Percentiles rank a stretch among this genome's conserved stretches.
These are phyloP conservation scores for Penaeus indicus DNA, from an alignment of 1,140 invertebrate genomes.

Conservation along the genomic window DNA sequence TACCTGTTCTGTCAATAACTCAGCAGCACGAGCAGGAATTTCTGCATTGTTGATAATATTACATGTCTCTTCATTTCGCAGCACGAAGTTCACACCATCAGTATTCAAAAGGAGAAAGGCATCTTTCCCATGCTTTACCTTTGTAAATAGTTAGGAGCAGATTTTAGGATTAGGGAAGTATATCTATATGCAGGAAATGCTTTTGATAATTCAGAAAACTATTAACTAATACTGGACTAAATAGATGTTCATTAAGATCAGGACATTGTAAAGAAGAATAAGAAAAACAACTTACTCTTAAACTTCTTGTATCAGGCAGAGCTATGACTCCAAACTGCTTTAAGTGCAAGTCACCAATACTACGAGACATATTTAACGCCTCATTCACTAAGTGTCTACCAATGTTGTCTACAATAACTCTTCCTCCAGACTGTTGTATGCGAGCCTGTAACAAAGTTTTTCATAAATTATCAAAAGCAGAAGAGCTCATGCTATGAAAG, in stretches of 20 bases:
- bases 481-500: background rate
- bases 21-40: constrained; percentile 72
- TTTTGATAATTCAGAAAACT: background rate
- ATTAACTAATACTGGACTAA: background rate
- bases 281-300: constrained; percentile 69
- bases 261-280: background rate
- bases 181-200: no score
- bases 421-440: constrained; percentile 68
- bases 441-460: constrained; percentile 36
- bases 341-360: constrained; percentile 75
- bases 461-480: no score
- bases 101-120: constrained; percentile 74
- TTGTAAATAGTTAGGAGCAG: constrained; percentile 47
- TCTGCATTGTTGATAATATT: constrained; percentile 72
- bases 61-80: constrained; percentile 74
- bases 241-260: background rate
- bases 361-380: constrained; percentile 75
- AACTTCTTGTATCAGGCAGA: constrained; percentile 71
- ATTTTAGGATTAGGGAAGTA: no score
- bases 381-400: constrained; percentile 73
- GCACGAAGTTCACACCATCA: constrained; percentile 74
- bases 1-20: constrained; percentile 71
- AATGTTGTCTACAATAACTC: constrained; percentile 71
- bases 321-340: constrained; percentile 74
- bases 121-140: constrained; percentile 75